phyloP scores from a whole-genome alignment of 2,113 vertebrate genomes.

The Paracanthobrama guichenoti region DNA sequence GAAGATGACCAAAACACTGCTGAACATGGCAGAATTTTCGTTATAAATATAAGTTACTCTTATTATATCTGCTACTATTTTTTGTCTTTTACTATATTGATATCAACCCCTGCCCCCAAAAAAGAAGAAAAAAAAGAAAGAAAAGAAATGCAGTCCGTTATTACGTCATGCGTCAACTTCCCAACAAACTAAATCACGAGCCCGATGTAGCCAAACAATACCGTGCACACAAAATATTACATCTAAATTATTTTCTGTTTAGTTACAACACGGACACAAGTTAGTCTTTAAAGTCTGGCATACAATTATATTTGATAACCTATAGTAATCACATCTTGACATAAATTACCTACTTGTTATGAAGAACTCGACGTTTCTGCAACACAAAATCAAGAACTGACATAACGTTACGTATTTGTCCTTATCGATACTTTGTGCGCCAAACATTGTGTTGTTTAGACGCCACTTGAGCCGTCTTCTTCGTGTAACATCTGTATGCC shows the following conservation, averaged over 20 bases:
- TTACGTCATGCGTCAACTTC: not conserved
- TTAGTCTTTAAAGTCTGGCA: not conserved
- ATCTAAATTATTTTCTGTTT: not conserved
- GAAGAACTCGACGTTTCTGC: not conserved
- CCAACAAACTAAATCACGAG: not conserved
- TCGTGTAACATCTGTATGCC: not conserved
- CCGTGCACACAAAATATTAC: not conserved
- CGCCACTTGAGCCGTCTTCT: not conserved
- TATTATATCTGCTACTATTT: not conserved
- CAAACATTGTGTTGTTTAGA: not conserved
- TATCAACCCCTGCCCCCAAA: no score
- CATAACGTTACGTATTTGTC: not conserved
- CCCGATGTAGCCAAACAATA: not conserved
- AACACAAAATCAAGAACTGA: not conserved
- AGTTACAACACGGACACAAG: not conserved
- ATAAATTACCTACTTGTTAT: not conserved
- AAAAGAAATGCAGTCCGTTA: no score
- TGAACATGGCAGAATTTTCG: not conserved
- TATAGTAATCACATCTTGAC: not conserved
- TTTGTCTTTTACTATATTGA: not conserved
- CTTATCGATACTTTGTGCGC: not conserved
- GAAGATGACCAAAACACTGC: not conserved
- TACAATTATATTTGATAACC: not conserved
- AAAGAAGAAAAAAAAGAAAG: no score
- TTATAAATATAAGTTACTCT: not conserved